These are phyloP conservation scores for Threskiornis aethiopicus DNA, from an alignment of 2,797 vertebrate species.

Conservation along the genomic window DNA sequence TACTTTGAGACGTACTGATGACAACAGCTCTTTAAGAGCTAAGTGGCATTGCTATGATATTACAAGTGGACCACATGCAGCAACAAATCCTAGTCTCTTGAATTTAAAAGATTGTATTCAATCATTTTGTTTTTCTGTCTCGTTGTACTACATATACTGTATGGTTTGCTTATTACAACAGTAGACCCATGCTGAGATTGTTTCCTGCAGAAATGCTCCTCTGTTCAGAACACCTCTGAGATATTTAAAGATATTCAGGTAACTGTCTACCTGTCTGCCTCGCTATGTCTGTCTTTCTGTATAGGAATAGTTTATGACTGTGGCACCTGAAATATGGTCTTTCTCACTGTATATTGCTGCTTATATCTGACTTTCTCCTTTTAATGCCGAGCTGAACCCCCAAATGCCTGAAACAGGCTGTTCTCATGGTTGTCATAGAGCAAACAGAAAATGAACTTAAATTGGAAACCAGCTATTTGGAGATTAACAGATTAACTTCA, in stretches of 20 bases:
- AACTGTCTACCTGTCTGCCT: background rate
- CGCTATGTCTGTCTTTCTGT: background rate
- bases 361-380: background rate
- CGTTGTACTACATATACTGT: background rate
- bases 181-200: background rate
- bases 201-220: background rate
- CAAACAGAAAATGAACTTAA: background rate
- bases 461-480: background rate
- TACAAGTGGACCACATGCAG: slow-evolving; percentile 35
- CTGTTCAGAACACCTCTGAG: background rate
- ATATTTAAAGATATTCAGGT: background rate
- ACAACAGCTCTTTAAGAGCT: background rate
- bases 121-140: background rate
- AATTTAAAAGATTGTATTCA: background rate
- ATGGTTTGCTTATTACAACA: background rate
- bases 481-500: background rate
- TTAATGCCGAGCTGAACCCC: background rate
- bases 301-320: background rate
- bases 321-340: background rate
- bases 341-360: background rate
- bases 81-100: background rate
- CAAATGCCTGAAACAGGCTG: background rate
- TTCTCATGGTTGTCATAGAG: background rate
- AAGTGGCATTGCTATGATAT: background rate
- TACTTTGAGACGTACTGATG: background rate